Evolutionary conservation across 2,113 vertebrate genomes (phyloP), one percentile per base, ranked within the genome.

Genomic region (Aptenodytes patagonicus): DNA sequence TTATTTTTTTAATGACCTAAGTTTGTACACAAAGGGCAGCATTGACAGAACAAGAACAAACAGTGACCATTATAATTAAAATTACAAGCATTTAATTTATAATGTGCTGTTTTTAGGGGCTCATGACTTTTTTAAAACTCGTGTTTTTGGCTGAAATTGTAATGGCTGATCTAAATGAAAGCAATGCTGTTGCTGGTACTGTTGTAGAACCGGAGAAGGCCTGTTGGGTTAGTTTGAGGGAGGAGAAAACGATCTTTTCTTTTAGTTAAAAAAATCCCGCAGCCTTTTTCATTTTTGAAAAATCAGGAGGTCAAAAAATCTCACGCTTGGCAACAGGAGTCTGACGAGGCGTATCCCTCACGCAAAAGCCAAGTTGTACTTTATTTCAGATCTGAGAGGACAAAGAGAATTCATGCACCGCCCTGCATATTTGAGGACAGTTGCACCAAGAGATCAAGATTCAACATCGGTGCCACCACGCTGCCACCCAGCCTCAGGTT

Each of bases 391-490:
- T 66, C 14, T n/a, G n/a, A 66, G 29, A 49, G 6, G 38, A 58
- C 19, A 78, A n/a, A 66, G 62, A 46, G 47, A 20, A 49, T 66
- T 65, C 2, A 1, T 66, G 24, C 4, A 25, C 28, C 0, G 0
- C 34, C 36, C 9, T 73, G 29, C 6, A 2, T 51, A 22, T 84
- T 64, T 87, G 65, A 91, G 47, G 18, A 54, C 26, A 66, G 16
- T 51, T 89, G 69, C 24, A 68, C 38, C 26, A 36, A 55, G 75
- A 58, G 24, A 47, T 12, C 12, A n/a, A 71, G n/a, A 44, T 78
- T 78, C 14, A 29, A 1, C 0, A 0, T 12, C 24, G 17, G 24
- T 94, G 18, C 72, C 22, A n/a, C 42, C 3, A 16, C 0, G 0
- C 65, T 78, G 65, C 42, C 29, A 44, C n/a, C 17, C 36, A 32